Percentiles rank a stretch among this genome's conserved stretches.
Conservation (phyloP, 2,113 vertebrate species). For the Oostethus manadensis region DNA sequence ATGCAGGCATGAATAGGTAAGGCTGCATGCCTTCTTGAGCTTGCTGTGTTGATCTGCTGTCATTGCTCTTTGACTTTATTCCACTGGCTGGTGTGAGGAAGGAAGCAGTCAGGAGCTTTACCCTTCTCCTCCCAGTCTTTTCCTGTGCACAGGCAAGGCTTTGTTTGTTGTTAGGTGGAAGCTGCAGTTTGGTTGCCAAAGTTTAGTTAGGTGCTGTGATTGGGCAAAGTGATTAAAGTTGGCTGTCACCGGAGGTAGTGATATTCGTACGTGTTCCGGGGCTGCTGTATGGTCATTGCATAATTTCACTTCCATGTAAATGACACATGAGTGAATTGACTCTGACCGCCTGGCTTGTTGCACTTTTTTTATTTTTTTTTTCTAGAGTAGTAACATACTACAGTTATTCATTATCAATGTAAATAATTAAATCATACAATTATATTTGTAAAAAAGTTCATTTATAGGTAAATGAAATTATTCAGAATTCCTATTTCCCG, state of each 20-base stretch:
- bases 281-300: constrained; percentile 46
- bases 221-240: constrained; percentile 45
- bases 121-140: constrained; percentile 8
- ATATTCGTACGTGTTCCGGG: constrained; percentile 31
- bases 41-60: constrained; percentile 44
- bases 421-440: too few species aligned
- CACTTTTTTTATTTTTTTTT: constrained; percentile 11
- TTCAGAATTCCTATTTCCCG: background rate
- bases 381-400: background rate
- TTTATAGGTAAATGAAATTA: background rate
- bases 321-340: constrained; percentile 15
- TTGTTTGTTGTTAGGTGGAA: constrained; percentile 41
- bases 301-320: constrained; percentile 36
- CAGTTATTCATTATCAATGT: background rate
- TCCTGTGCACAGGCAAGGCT: constrained; percentile 17
- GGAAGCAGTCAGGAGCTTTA: background rate
- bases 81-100: constrained; percentile 13
- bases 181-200: constrained; percentile 32
- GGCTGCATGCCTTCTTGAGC: constrained; percentile 35
- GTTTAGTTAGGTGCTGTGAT: constrained; percentile 26
- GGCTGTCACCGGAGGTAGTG: constrained; percentile 31
- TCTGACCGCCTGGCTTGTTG: background rate
- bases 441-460: too few species aligned
- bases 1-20: constrained; percentile 68
- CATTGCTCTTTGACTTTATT: constrained; percentile 34